A percentile compares a stretch with the other conserved stretches of the same genome.
These are phyloP conservation scores for Cataglyphis livida DNA, from an alignment of 2,888 invertebrate species.

Conservation along the genomic window DNA sequence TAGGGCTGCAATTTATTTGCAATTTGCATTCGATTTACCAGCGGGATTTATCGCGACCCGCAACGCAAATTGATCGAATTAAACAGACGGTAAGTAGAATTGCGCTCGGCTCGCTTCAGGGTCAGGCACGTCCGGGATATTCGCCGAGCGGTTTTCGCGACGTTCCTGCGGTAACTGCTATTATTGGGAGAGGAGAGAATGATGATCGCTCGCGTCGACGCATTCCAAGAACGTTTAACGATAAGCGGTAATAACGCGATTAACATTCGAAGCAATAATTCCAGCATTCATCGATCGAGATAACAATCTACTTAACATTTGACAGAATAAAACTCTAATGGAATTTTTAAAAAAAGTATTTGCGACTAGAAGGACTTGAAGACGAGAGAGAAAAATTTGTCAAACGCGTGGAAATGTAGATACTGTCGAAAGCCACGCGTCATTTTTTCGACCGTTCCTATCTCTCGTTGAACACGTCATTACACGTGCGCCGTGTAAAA, in stretches of 20 bases:
- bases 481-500: slow-evolving; percentile 53
- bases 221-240: slow-evolving; percentile 50
- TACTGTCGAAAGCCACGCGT: slow-evolving; percentile 16
- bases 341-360: not conserved
- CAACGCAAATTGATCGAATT: slow-evolving; percentile 70
- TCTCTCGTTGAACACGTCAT: slow-evolving; percentile 1
- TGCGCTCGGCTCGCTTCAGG: slow-evolving; percentile 53
- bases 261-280: slow-evolving; percentile 1
- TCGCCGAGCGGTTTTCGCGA: slow-evolving; percentile 47
- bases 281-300: not conserved
- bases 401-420: slow-evolving; percentile 37
- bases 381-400: slow-evolving; percentile 39
- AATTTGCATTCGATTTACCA: slow-evolving; percentile 81
- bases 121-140: slow-evolving; percentile 57
- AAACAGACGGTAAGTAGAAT: slow-evolving; percentile 59
- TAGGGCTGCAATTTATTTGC: slow-evolving; percentile 79
- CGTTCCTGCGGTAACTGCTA: slow-evolving; percentile 41
- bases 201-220: slow-evolving; percentile 50
- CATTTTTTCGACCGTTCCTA: slow-evolving; percentile 9
- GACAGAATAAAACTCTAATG: not conserved
- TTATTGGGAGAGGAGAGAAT: slow-evolving; percentile 43
- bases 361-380: not conserved
- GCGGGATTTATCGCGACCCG: slow-evolving; percentile 72
- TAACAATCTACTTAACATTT: not conserved
- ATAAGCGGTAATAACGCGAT: slow-evolving; percentile 3